phyloP scores from a whole-genome alignment of 2,888 invertebrate genomes.

The Rhimphoctona megacephalus region DNA sequence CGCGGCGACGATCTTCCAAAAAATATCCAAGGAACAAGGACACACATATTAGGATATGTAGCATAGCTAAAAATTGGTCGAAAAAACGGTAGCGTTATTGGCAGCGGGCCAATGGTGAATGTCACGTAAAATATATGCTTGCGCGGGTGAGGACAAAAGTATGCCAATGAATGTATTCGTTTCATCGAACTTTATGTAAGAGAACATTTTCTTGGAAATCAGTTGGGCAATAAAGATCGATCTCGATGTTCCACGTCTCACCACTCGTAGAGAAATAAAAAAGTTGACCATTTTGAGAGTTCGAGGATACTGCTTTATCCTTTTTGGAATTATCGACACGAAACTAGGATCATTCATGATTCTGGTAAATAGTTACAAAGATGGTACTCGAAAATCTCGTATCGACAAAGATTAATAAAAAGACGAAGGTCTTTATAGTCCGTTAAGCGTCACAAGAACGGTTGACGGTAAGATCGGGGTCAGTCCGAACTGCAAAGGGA shows the following conservation, averaged over 20 bases:
- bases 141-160: constrained; percentile 18
- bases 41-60: constrained; percentile 33
- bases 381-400: not conserved
- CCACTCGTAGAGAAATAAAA: not conserved
- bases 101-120: constrained; percentile 26
- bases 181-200: constrained; percentile 31
- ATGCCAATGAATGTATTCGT: constrained; percentile 38
- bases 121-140: constrained; percentile 37
- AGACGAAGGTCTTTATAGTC: not conserved
- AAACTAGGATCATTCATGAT: not conserved
- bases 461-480: constrained; percentile 64
- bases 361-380: not conserved
- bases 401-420: not conserved
- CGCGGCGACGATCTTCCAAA: constrained; percentile 48
- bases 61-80: constrained; percentile 21
- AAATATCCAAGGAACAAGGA: constrained; percentile 51
- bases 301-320: constrained; percentile 1
- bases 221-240: constrained; percentile 61
- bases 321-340: not conserved
- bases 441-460: constrained; percentile 20
- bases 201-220: constrained; percentile 51
- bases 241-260: constrained; percentile 41
- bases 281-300: not conserved
- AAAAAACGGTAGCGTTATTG: constrained; percentile 48
- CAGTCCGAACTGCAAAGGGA: constrained; percentile 33